A percentile compares a stretch with the other conserved stretches of the same genome.
phyloP scores from a whole-genome alignment of 2,888 invertebrate species.

The Lasioglossum villosulum region DNA sequence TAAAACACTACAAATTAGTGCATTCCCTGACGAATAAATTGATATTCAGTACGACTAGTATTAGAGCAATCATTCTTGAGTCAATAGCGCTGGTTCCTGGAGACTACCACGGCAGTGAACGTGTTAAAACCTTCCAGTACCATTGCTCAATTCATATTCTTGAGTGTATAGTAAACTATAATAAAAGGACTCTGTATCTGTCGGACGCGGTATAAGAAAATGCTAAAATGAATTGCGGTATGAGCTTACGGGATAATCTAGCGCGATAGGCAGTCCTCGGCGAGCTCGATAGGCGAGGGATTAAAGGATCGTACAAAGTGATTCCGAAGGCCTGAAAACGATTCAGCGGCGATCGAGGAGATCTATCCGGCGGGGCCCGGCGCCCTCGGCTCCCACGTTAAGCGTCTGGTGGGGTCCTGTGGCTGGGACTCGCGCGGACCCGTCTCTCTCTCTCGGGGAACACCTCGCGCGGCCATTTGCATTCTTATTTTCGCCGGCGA shows the following conservation, averaged over 20 bases:
- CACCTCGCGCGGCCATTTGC: constrained; percentile 70
- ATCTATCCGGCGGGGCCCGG: neutral
- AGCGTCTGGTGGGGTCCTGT: constrained; percentile 9
- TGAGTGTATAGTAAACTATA: neutral
- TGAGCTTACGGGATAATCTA: constrained; percentile 9
- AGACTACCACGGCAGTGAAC: neutral
- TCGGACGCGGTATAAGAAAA: neutral
- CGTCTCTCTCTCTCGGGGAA: neutral
- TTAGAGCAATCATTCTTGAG: neutral
- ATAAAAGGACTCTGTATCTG: neutral
- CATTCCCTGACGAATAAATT: too few relatives aligned
- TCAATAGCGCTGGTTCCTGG: neutral
- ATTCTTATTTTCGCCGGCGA: constrained; percentile 78
- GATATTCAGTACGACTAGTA: neutral
- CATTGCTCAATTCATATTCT: neutral
- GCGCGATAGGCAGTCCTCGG: neutral
- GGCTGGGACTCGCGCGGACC: neutral
- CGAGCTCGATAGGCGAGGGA: neutral
- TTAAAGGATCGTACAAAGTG: constrained; percentile 14
- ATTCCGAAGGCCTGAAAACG: constrained; percentile 9
- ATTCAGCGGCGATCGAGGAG: constrained; percentile 13
- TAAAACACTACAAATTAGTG: neutral
- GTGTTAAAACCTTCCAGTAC: neutral
- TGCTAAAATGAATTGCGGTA: neutral
- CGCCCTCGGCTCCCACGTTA: neutral